Conservation (phyloP, 2,888 invertebrate species). For the Axea sp. region DNA sequence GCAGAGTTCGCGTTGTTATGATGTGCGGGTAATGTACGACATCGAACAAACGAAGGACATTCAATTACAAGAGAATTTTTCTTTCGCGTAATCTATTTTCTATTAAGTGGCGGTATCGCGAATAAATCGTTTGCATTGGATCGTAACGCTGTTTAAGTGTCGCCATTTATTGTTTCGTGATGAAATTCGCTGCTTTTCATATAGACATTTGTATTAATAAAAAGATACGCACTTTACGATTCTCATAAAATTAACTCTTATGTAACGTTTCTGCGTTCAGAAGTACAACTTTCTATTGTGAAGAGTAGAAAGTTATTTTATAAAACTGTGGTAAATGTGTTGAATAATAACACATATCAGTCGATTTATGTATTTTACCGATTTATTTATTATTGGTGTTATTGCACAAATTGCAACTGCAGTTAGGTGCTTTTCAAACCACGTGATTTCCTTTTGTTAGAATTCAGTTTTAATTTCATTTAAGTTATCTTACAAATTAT, state of each 20-base stretch:
- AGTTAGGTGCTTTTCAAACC: no score
- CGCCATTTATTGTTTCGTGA: slow-evolving; percentile 15
- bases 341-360: background rate
- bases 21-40: background rate
- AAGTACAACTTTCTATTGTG: slow-evolving; percentile 24
- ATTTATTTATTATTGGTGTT: no score
- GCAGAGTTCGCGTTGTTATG: background rate
- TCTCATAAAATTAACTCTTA: slow-evolving; percentile 14
- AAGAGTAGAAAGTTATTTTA: slow-evolving; percentile 27
- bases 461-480: no score
- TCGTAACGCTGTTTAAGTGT: slow-evolving; percentile 19
- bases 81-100: no score
- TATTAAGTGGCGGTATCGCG: no score
- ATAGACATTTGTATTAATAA: slow-evolving; percentile 33
- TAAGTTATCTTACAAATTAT: no score
- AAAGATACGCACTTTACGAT: slow-evolving; percentile 26
- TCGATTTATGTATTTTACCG: no score
- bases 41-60: no score
- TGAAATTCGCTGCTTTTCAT: slow-evolving; percentile 17
- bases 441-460: no score
- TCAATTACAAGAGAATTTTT: no score
- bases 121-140: no score
- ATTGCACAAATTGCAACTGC: no score
- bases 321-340: slow-evolving; percentile 5
- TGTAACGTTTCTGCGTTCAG: slow-evolving; percentile 19